Evolutionary conservation across 1,140 invertebrate genomes (phyloP).

Genomic region (Ruditapes philippinarum): DNA sequence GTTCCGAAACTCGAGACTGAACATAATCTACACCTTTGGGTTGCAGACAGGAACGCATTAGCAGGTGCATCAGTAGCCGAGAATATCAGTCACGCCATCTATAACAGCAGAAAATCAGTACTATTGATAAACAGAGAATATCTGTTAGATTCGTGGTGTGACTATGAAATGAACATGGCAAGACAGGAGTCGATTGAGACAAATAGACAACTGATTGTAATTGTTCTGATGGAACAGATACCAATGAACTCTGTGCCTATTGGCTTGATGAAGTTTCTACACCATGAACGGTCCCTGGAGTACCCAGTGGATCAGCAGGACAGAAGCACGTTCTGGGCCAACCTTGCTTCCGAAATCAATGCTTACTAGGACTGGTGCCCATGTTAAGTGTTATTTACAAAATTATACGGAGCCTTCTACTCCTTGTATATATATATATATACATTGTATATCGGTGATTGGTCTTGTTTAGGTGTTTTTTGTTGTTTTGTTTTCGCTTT

Average conservation of each 20-base stretch:
- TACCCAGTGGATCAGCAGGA: conserved; percentile 30
- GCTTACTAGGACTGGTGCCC: too few relatives aligned
- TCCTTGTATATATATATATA: too few relatives aligned
- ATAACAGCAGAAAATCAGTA: conserved; percentile 32
- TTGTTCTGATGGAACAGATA: conserved; percentile 35
- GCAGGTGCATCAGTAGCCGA: conserved; percentile 24
- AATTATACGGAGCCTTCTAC: too few relatives aligned
- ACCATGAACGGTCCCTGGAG: conserved; percentile 3
- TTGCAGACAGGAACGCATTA: conserved; percentile 15
- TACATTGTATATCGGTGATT: too few relatives aligned
- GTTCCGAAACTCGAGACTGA: conserved; percentile 20
- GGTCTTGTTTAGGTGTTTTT: too few relatives aligned
- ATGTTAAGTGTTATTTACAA: too few relatives aligned
- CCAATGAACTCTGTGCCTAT: conserved; percentile 1
- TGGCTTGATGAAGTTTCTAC: conserved; percentile 3
- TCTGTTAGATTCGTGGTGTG: conserved; percentile 26
- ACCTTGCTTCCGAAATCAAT: conserved; percentile 39
- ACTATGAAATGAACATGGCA: conserved; percentile 48
- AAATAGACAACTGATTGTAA: conserved; percentile 5
- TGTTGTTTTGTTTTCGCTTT: too few relatives aligned
- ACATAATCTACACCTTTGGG: conserved; percentile 21
- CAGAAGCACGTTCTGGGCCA: conserved; percentile 20
- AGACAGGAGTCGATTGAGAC: conserved; percentile 13
- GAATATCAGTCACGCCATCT: conserved; percentile 49
- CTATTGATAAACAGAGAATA: conserved; percentile 23